Percentiles rank a stretch among this genome's conserved stretches.
phyloP scores from a whole-genome alignment of 2,113 vertebrate genomes.

The Gyps fulvus region DNA sequence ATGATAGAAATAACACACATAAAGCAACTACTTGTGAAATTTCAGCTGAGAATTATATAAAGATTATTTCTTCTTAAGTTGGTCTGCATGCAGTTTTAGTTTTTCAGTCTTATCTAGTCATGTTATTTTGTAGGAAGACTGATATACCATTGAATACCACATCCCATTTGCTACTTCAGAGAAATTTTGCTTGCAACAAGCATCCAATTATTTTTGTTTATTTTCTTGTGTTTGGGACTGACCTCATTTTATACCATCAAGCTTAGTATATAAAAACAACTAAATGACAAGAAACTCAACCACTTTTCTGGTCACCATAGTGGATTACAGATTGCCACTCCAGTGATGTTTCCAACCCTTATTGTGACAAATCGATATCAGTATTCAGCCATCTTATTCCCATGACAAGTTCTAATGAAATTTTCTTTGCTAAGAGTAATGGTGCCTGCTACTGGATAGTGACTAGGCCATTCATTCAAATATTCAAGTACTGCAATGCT shows the following conservation, averaged over 20 bases:
- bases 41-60: background rate
- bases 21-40: background rate
- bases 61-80: background rate
- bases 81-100: background rate
- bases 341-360: background rate
- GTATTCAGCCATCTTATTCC: constrained; percentile 33
- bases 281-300: background rate
- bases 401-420: constrained; percentile 53
- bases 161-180: background rate
- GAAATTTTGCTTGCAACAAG: background rate
- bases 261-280: background rate
- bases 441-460: background rate
- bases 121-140: background rate
- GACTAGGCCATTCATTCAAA: constrained; percentile 40
- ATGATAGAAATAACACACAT: background rate
- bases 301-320: background rate
- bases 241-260: background rate
- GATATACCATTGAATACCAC: background rate
- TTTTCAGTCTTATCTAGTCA: background rate
- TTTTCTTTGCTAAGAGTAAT: constrained; percentile 54
- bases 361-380: constrained; percentile 39
- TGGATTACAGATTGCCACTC: background rate
- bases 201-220: background rate
- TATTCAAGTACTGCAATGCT: background rate
- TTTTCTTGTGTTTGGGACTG: background rate